Percentiles rank a stretch among this genome's conserved stretches.
Conservation (phyloP, 2,888 invertebrate species). For the Cenopis cana region DNA sequence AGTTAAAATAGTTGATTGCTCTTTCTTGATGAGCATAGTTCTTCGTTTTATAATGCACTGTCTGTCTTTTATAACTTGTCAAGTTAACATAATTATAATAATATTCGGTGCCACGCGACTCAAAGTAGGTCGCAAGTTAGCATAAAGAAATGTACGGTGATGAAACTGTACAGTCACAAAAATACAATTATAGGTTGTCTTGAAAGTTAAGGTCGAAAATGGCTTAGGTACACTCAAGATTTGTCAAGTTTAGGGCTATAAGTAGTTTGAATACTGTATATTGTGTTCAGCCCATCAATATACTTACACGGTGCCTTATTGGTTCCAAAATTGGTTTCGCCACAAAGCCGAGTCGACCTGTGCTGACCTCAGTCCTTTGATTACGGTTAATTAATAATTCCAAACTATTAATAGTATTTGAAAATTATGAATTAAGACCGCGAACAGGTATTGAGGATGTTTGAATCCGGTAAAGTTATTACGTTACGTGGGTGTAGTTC, state of each 20-base stretch:
- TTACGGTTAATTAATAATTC: constrained; percentile 28
- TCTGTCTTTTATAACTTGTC: no score
- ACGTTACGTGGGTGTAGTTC: neutral
- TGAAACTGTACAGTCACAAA: no score
- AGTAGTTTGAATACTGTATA: neutral
- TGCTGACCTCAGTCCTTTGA: constrained; percentile 16
- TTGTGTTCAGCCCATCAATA: neutral
- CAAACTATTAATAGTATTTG: constrained; percentile 21
- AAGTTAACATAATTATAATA: no score
- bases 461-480: neutral
- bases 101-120: no score
- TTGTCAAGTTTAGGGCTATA: neutral
- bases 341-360: constrained; percentile 10
- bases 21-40: no score
- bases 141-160: no score
- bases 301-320: constrained; percentile 19
- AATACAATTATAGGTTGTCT: neutral
- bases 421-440: constrained; percentile 3
- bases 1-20: no score
- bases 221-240: neutral
- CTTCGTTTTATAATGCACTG: no score
- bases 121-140: no score
- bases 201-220: neutral
- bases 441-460: neutral
- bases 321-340: constrained; percentile 4